Base-by-base conservation (phyloP, 2,113 vertebrate genomes). In the Pungitius pungitius region DNA sequence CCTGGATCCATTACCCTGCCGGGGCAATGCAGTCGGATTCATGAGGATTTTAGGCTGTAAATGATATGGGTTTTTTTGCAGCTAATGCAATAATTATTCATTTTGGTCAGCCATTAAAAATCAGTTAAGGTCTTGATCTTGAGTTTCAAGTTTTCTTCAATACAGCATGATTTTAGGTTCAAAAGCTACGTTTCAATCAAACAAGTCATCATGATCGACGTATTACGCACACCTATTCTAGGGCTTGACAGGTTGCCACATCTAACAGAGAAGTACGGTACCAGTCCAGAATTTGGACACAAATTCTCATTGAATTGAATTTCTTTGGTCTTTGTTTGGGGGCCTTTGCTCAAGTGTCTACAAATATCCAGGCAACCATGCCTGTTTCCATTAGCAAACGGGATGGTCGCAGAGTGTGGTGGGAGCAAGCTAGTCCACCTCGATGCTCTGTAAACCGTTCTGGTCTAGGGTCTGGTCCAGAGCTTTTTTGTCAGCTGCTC, bases 1-100 rank as follows among this genome's bases (percentile, higher is more conserved):
- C 68, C 60, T 17, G 30, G 57, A 22, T 84, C 73, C 85, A 86
- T 84, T 82, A 74, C 70, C 58, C 43, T 20, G 72, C 47, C 45
- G 1, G 26, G 39, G 60, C 8, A 11, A 12, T 47, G 24, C 27
- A n/a, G 14, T 57, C 67, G 35, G 42, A 64, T 40, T 62, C 22
- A 63, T 63, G 11, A 35, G n/a, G 11, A 57, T 9, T 56, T 56
- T 56, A 56, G 12, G 49, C 15, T 26, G 7, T 30, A 26, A 55
- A 3, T 63, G 26, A 77, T 56, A 30, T 30, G 6, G 3, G 1
- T 30, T 30, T 30, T 30, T 30, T 30, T 30, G 30, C 30, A 30
- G 30, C 30, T 30, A 30, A 30, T 30, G 30, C 30, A 30, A 30
- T 30, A 30, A 30, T 30, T 5, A 30, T 30, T 30, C 30, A 30